Conservation (phyloP, 2,113 vertebrate species). For the Callorhinus ursinus region DNA sequence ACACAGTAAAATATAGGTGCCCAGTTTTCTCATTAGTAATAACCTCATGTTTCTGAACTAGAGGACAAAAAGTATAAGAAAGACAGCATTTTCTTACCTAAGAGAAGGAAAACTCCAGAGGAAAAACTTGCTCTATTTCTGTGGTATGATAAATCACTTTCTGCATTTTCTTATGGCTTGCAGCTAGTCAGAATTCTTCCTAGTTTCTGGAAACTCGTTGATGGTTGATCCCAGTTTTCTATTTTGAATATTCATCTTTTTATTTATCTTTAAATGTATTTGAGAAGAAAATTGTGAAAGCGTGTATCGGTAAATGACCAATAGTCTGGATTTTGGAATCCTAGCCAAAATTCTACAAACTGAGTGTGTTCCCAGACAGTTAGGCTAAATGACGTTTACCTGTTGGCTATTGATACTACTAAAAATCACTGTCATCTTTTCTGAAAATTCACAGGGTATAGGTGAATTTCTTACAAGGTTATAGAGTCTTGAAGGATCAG, state of each 20-base stretch:
- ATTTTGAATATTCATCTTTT: not conserved
- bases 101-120: not conserved
- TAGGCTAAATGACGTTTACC: not conserved
- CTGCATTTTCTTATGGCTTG: not conserved
- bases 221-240: not conserved
- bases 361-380: not conserved
- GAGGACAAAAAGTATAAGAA: not conserved
- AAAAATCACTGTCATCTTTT: conserved; percentile 29
- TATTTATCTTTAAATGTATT: conserved; percentile 12
- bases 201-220: not conserved
- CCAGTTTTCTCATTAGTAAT: not conserved
- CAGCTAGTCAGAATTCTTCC: not conserved
- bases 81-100: not conserved
- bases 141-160: not conserved
- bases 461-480: conserved; percentile 10
- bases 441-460: conserved; percentile 4
- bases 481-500: not conserved
- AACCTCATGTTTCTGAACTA: not conserved
- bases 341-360: not conserved
- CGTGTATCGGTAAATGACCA: not conserved
- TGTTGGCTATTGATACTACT: not conserved
- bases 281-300: not conserved
- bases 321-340: conserved; percentile 11
- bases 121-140: not conserved
- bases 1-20: not conserved